These are phyloP conservation scores for Apostichopus japonicus DNA, from an alignment of 35 echinoderm and acorn worm genomes.

Conservation along the genomic window DNA sequence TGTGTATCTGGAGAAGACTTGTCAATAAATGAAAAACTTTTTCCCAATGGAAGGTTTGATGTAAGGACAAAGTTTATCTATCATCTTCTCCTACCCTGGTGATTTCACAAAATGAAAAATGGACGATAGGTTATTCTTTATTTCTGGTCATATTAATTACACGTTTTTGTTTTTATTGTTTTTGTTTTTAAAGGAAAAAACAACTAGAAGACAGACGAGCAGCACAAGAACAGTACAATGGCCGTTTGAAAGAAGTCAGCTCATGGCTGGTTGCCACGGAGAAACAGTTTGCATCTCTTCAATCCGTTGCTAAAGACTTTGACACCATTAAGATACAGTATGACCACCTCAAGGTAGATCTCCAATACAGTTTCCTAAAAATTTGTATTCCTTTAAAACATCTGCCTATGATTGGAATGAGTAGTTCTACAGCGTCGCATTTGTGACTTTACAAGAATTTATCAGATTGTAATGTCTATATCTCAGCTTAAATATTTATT, in stretches of 20 bases:
- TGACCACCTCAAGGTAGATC: constrained; percentile 92
- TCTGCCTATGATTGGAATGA: neutral
- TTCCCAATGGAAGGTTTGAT: no score
- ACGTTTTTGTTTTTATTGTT: no score
- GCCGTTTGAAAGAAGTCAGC: constrained; percentile 80
- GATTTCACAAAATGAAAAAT: no score
- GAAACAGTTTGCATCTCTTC: constrained; percentile 71
- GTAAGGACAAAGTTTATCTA: no score
- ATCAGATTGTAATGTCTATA: neutral
- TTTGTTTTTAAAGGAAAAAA: constrained; percentile 43
- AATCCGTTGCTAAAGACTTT: constrained; percentile 83
- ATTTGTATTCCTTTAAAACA: neutral
- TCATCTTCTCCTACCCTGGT: no score
- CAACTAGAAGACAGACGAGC: constrained; percentile 82
- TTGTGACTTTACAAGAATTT: neutral
- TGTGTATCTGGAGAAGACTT: no score
- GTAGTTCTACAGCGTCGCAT: neutral
- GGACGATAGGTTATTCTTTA: no score
- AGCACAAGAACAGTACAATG: constrained; percentile 86
- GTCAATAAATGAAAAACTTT: no score
- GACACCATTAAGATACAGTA: constrained; percentile 85
- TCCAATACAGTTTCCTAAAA: neutral
- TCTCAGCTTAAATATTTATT: neutral
- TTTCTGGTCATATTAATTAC: no score
- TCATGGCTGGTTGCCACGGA: constrained; percentile 83